Percentiles rank a stretch among this genome's conserved stretches.
Conservation (phyloP, 2,113 vertebrate genomes). For the Gallinago paraguaiae region DNA sequence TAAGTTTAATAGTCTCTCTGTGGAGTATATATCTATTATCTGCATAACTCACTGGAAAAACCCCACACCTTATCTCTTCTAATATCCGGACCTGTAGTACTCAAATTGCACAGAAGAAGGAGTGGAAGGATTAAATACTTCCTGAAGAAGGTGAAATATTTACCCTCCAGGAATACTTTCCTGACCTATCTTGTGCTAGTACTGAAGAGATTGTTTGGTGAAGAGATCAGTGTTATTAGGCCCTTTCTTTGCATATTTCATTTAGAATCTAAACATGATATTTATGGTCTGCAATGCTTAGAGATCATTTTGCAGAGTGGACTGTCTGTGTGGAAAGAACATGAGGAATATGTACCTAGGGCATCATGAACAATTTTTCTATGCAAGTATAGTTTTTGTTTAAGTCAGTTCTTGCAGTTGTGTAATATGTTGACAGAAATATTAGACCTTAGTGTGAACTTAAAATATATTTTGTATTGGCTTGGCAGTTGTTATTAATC, state of each 20-base stretch:
- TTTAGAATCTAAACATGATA: conserved; percentile 1
- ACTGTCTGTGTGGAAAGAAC: conserved; percentile 5
- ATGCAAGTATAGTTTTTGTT: not conserved
- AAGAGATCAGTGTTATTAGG: conserved; percentile 10
- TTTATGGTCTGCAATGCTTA: not conserved
- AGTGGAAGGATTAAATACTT: not conserved
- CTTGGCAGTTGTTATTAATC: not conserved
- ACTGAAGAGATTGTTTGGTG: not conserved
- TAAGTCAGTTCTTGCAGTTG: not conserved
- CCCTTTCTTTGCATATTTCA: not conserved
- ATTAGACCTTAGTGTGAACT: not conserved
- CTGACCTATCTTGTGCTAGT: not conserved
- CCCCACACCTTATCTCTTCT: not conserved
- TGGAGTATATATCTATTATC: not conserved
- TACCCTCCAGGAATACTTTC: not conserved
- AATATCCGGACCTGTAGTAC: not conserved
- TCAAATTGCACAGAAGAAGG: not conserved
- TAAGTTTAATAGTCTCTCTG: not conserved
- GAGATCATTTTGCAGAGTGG: not conserved
- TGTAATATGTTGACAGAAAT: not conserved
- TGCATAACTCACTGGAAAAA: not conserved
- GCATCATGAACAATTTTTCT: not conserved
- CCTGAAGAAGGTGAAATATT: not conserved
- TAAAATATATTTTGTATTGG: not conserved
- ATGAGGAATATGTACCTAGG: not conserved